phyloP scores from a whole-genome alignment of 2,888 invertebrate genomes.

The Heterodera filipjevi region DNA sequence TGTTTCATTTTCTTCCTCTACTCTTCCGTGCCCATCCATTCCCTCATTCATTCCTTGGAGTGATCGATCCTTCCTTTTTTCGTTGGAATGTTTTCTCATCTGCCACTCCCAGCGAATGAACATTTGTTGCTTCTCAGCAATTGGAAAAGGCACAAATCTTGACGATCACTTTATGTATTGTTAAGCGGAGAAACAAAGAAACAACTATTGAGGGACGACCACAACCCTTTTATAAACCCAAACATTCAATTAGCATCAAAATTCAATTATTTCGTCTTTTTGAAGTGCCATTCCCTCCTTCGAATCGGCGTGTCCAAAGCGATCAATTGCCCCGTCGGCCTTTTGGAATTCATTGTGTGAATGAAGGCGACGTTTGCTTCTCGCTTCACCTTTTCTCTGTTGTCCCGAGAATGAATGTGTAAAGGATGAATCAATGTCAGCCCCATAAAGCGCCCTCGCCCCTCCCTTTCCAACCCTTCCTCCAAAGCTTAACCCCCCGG shows the following conservation, averaged over 20 bases:
- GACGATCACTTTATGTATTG: not conserved
- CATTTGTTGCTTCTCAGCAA: not conserved
- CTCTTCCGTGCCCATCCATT: not conserved
- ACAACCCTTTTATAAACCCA: not conserved
- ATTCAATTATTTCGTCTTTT: not conserved
- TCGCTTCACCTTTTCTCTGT: not conserved
- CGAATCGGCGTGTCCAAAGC: not conserved
- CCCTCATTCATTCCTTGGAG: not conserved
- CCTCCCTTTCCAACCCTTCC: no score
- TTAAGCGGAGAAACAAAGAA: no score
- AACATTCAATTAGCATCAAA: not conserved
- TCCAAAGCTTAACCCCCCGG: not conserved
- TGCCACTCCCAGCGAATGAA: not conserved
- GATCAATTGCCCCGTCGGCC: not conserved
- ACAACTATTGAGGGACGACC: not conserved
- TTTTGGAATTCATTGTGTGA: not conserved
- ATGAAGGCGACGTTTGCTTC: not conserved
- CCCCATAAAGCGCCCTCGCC: not conserved
- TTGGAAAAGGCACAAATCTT: not conserved
- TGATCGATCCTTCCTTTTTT: not conserved
- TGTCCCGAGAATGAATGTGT: conserved; percentile 3
- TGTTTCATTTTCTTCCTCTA: not conserved
- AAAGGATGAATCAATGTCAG: not conserved
- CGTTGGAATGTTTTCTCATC: conserved; percentile 6
- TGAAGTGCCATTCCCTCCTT: no score